Conservation (phyloP, 1,140 invertebrate species). For the Drosophila grimshawi region DNA sequence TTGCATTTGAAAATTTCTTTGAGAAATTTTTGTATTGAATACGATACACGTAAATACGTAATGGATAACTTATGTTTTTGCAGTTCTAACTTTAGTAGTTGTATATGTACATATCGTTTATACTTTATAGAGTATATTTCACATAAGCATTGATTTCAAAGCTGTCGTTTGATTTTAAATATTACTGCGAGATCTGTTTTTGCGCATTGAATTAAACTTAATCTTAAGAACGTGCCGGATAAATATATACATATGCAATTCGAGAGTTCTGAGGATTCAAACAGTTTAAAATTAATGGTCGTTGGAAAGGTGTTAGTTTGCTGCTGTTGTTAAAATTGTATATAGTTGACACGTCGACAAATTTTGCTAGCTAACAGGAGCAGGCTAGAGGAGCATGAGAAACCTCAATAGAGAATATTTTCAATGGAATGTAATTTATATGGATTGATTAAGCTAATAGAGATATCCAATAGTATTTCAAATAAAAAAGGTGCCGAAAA, state of each 20-base stretch:
- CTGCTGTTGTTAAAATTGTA: too few relatives aligned
- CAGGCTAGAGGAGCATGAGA: too few relatives aligned
- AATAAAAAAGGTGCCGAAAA: too few relatives aligned
- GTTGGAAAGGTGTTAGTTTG: background rate
- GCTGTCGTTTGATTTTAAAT: slow-evolving; percentile 51
- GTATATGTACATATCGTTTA: slow-evolving; percentile 61
- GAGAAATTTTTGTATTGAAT: slow-evolving; percentile 67
- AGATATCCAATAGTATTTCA: too few relatives aligned
- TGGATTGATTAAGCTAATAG: too few relatives aligned
- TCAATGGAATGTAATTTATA: too few relatives aligned
- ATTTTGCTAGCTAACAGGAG: too few relatives aligned
- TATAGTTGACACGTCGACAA: too few relatives aligned
- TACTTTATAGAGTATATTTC: slow-evolving; percentile 50
- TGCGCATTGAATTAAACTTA: slow-evolving; percentile 61
- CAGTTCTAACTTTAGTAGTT: slow-evolving; percentile 45
- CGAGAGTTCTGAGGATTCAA: slow-evolving; percentile 19
- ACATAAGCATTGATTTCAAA: slow-evolving; percentile 52
- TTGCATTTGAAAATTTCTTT: slow-evolving; percentile 53
- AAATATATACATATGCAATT: slow-evolving; percentile 49
- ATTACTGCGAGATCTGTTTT: slow-evolving; percentile 70
- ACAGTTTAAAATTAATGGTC: background rate
- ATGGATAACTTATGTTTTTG: slow-evolving; percentile 4
- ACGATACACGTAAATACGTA: slow-evolving; percentile 58
- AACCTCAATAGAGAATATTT: too few relatives aligned
- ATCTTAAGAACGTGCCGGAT: slow-evolving; percentile 11